Evolutionary conservation across 2,797 vertebrate species (phyloP).

Genomic region (Bovichtus variegatus): DNA sequence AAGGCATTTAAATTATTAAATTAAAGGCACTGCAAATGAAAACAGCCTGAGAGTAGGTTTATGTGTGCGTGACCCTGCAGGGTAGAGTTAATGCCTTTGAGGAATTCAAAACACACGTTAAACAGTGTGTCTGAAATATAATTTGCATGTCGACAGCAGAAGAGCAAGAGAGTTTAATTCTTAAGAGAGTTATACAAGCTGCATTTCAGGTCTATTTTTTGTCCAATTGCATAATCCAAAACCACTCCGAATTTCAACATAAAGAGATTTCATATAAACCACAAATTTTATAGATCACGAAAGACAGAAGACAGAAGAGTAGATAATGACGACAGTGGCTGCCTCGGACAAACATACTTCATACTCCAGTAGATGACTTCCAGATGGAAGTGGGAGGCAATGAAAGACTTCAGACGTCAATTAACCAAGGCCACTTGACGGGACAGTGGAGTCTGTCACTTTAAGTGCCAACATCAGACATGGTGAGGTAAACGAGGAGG

Average conservation of each 20-base stretch:
- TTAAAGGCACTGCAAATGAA: conserved; percentile 27
- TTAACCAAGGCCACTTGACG: conserved; percentile 60
- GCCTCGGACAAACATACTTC: conserved; percentile 56
- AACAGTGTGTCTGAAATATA: conserved; percentile 22
- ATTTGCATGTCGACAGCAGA: conserved; percentile 12
- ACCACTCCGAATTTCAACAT: not conserved
- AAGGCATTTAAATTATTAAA: conserved; percentile 34
- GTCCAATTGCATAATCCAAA: conserved; percentile 5
- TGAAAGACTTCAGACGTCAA: conserved; percentile 61
- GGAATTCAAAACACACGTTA: conserved; percentile 42
- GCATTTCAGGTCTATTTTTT: not conserved
- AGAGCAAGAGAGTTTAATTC: conserved; percentile 11
- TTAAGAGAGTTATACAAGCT: conserved; percentile 24
- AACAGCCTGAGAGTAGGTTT: conserved; percentile 14
- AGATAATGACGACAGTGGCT: conserved; percentile 35
- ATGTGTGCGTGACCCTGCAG: conserved; percentile 10
- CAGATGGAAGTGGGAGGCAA: conserved; percentile 72
- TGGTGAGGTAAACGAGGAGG: conserved; percentile 38
- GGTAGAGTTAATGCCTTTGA: conserved; percentile 27
- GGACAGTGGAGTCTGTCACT: conserved; percentile 39
- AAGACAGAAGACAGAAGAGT: conserved; percentile 38
- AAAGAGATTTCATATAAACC: conserved; percentile 18
- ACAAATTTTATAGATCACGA: conserved; percentile 11
- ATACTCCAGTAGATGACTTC: conserved; percentile 67
- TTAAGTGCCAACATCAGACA: conserved; percentile 43